Conservation (phyloP, 1,140 invertebrate species). For the Leptopilina clavipes region DNA sequence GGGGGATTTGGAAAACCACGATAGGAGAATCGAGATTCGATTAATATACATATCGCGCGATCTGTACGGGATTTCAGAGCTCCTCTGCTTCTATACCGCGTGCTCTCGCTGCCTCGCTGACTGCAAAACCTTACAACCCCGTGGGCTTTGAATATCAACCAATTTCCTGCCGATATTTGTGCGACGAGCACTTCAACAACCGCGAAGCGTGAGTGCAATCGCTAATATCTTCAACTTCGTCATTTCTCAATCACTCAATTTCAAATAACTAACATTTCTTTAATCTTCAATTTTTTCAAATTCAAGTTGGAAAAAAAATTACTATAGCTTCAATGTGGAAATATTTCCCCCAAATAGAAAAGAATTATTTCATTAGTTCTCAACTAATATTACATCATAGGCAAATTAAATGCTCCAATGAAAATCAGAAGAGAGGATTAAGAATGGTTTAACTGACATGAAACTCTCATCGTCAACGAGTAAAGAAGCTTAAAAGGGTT, state of each 20-base stretch:
- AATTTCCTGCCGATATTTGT: constrained; percentile 69
- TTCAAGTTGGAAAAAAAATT: too few relatives aligned
- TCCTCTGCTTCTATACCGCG: background rate
- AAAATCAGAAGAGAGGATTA: constrained; percentile 3
- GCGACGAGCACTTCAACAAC: constrained; percentile 62
- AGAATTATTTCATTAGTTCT: too few relatives aligned
- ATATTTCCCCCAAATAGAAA: too few relatives aligned
- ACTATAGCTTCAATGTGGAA: too few relatives aligned
- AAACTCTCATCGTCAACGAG: background rate
- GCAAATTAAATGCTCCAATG: background rate
- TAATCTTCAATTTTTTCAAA: too few relatives aligned
- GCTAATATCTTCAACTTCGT: constrained; percentile 58
- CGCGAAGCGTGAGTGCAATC: constrained; percentile 68
- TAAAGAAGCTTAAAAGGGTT: constrained; percentile 47
- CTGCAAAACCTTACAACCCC: constrained; percentile 51
- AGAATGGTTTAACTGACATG: background rate
- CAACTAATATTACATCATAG: too few relatives aligned
- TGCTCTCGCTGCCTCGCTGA: constrained; percentile 20
- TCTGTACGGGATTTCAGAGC: constrained; percentile 56
- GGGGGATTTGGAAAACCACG: background rate
- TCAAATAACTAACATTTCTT: too few relatives aligned
- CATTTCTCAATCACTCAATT: constrained; percentile 40
- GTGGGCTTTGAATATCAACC: constrained; percentile 70
- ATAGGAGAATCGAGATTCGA: constrained; percentile 49
- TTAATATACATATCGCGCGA: constrained; percentile 68